Conservation (phyloP, 2,888 invertebrate genomes). For the Drosophila merina region DNA sequence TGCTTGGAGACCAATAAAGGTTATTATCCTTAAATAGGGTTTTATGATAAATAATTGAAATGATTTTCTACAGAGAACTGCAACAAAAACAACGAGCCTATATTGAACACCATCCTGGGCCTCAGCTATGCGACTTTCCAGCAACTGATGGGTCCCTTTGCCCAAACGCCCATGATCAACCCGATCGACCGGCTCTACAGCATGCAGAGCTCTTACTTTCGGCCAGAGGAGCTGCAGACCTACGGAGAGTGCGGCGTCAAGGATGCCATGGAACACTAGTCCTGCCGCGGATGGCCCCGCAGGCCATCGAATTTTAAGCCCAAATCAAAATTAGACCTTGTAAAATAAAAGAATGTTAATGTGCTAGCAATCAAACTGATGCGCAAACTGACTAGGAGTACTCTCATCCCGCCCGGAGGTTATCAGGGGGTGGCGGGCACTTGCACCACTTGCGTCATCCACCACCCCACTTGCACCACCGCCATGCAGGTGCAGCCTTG, state of each 20-base stretch:
- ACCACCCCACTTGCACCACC: conserved; percentile 36
- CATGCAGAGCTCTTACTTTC: conserved; percentile 88
- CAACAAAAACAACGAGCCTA: conserved; percentile 83
- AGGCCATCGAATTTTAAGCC: conserved; percentile 61
- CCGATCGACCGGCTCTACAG: conserved; percentile 87
- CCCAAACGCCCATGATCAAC: conserved; percentile 85
- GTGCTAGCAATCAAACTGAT: conserved; percentile 51
- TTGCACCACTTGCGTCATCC: conserved; percentile 49
- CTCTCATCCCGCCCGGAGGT: neutral
- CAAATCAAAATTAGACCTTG: conserved; percentile 81
- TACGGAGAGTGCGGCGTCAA: conserved; percentile 80
- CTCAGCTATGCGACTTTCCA: conserved; percentile 84
- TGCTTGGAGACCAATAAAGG: conserved; percentile 84
- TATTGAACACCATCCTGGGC: conserved; percentile 83
- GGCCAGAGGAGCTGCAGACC: conserved; percentile 85
- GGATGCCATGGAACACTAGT: conserved; percentile 75
- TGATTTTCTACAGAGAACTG: conserved; percentile 77
- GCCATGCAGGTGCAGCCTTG: conserved; percentile 83
- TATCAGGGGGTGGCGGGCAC: neutral
- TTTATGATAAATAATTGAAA: no score
- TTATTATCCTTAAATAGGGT: conserved; percentile 24
- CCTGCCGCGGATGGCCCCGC: neutral
- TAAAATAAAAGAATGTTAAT: conserved; percentile 74
- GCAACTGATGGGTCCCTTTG: conserved; percentile 84
- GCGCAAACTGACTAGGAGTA: conserved; percentile 1